Conservation (phyloP, 2,888 invertebrate genomes). For the Tetragonula carbonaria region DNA sequence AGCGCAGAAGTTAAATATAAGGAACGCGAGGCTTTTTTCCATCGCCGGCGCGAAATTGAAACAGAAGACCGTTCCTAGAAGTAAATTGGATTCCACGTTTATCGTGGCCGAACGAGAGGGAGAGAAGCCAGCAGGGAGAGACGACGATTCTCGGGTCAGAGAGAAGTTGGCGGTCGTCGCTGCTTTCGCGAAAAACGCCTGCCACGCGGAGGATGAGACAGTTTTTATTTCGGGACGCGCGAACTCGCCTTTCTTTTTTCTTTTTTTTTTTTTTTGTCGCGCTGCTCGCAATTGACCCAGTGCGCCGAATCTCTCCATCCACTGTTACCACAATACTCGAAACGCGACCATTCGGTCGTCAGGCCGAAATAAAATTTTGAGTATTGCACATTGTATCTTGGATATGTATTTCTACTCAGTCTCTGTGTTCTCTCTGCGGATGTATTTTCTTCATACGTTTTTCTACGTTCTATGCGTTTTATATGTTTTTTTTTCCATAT, state of each 20-base stretch:
- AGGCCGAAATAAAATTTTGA: too few relatives aligned
- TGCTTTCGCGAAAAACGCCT: neutral
- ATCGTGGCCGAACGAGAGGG: neutral
- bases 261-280: neutral
- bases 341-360: too few relatives aligned
- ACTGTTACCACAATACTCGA: too few relatives aligned
- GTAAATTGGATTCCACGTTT: neutral
- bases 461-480: too few relatives aligned
- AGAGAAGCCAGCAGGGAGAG: neutral
- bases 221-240: constrained; percentile 26
- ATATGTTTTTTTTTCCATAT: too few relatives aligned
- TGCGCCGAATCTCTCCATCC: constrained; percentile 6
- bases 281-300: constrained; percentile 25
- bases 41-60: constrained; percentile 30
- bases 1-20: neutral
- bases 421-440: too few relatives aligned
- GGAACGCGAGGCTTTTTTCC: neutral
- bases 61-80: constrained; percentile 25
- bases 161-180: neutral
- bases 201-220: neutral
- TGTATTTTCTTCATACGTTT: too few relatives aligned
- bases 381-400: too few relatives aligned
- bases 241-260: neutral
- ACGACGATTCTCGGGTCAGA: constrained; percentile 3
- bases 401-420: too few relatives aligned